Conservation (phyloP, 2,797 vertebrate species). For the Pampus argenteus region DNA sequence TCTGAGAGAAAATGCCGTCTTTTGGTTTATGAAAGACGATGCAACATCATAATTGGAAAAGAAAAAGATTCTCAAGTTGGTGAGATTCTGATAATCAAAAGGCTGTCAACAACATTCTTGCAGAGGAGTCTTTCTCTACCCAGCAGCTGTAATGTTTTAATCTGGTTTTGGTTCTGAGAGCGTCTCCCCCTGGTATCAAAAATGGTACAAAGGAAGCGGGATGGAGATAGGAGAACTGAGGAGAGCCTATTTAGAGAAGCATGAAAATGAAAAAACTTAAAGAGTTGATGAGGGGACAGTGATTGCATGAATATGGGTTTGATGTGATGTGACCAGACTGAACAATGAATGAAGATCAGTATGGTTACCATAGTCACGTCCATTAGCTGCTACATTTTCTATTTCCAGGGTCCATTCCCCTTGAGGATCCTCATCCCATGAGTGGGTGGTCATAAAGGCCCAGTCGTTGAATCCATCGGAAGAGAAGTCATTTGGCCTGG, state of each 20-base stretch:
- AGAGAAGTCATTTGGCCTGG: constrained; percentile 93
- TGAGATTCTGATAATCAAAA: constrained; percentile 34
- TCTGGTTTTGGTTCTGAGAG: constrained; percentile 23
- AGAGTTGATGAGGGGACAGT: constrained; percentile 29
- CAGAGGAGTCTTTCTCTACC: background rate
- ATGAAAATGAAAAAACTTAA: constrained; percentile 35
- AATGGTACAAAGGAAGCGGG: constrained; percentile 20
- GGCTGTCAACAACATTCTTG: constrained; percentile 7
- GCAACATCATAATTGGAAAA: background rate
- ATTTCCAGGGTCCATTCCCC: constrained; percentile 96
- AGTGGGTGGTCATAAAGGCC: constrained; percentile 98
- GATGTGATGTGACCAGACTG: constrained; percentile 32
- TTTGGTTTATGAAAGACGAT: constrained; percentile 23
- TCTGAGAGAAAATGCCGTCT: constrained; percentile 6
- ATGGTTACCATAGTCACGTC: constrained; percentile 82
- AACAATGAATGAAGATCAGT: constrained; percentile 38
- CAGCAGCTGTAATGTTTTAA: constrained; percentile 27
- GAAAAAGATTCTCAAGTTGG: background rate
- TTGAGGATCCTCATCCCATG: constrained; percentile 94
- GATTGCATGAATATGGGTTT: constrained; percentile 19
- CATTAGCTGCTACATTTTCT: constrained; percentile 84
- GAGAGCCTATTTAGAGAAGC: constrained; percentile 37
- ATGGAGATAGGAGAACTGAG: constrained; percentile 10
- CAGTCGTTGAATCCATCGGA: constrained; percentile 96
- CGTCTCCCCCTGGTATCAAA: constrained; percentile 3